Conservation (phyloP, 1,140 invertebrate species). For the Panagrolaimus sp. region DNA sequence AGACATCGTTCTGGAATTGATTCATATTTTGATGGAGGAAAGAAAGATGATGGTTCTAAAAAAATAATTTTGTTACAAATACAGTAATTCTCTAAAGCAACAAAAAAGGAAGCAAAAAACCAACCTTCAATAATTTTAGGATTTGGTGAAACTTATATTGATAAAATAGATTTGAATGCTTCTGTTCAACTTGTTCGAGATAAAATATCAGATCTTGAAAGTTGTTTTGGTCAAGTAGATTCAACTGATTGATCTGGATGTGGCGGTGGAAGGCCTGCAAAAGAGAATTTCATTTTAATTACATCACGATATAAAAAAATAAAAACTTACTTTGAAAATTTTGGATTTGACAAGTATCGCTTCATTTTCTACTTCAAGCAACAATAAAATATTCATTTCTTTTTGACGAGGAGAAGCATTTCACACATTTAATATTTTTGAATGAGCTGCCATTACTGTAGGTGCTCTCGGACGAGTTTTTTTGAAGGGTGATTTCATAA, state of each 20-base stretch:
- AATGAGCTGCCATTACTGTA: too few relatives aligned
- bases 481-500: too few relatives aligned
- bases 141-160: not conserved
- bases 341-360: constrained; percentile 42
- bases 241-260: not conserved
- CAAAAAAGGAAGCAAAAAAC: not conserved
- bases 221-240: not conserved
- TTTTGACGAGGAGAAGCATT: too few relatives aligned
- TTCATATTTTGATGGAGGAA: not conserved
- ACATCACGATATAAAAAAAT: too few relatives aligned
- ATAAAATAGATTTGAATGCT: not conserved
- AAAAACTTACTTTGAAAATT: constrained; percentile 47
- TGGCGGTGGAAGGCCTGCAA: constrained; percentile 18
- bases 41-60: not conserved
- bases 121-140: not conserved
- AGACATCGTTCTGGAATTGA: not conserved
- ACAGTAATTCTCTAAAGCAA: too few relatives aligned
- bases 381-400: too few relatives aligned
- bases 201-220: not conserved
- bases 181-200: not conserved
- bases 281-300: not conserved
- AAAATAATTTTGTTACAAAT: too few relatives aligned
- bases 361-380: constrained; percentile 27
- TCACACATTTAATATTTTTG: too few relatives aligned
- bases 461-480: too few relatives aligned